phyloP scores from a whole-genome alignment of 2,113 vertebrate species.

The Pangasianodon gigas region DNA sequence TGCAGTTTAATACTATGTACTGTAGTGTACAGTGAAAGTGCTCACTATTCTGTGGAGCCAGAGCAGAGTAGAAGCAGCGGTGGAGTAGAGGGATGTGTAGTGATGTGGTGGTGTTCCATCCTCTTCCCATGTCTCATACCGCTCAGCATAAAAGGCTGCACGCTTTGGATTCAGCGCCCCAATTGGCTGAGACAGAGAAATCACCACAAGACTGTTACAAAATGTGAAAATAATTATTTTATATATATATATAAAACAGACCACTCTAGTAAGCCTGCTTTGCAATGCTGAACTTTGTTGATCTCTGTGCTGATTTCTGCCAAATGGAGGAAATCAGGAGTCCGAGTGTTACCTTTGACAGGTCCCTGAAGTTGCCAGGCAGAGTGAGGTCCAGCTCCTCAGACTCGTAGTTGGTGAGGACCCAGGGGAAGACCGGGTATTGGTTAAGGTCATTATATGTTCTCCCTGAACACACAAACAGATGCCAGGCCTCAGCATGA shows the following conservation, averaged over 20 bases:
- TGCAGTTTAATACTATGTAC: not conserved
- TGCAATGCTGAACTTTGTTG: not conserved
- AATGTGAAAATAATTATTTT: not conserved
- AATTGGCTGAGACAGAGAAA: conserved; percentile 79
- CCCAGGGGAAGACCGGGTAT: conserved; percentile 97
- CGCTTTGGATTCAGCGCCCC: conserved; percentile 98
- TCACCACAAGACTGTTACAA: not conserved
- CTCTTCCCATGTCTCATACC: conserved; percentile 95
- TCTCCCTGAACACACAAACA: conserved; percentile 77
- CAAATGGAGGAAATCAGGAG: not conserved
- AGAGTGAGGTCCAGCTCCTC: conserved; percentile 95
- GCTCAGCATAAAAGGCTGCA: conserved; percentile 96
- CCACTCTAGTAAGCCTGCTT: not conserved
- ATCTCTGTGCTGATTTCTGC: not conserved
- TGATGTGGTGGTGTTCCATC: conserved; percentile 89
- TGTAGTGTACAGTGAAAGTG: conserved; percentile 39
- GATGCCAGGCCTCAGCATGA: not conserved
- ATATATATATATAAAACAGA: not conserved
- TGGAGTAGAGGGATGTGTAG: conserved; percentile 93
- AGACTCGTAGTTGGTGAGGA: conserved; percentile 96
- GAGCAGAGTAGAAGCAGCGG: conserved; percentile 84
- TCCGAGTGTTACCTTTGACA: conserved; percentile 87
- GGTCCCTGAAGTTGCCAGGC: conserved; percentile 96
- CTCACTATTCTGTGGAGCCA: conserved; percentile 99
- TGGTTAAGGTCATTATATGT: conserved; percentile 97